Conservation (phyloP, 2,113 vertebrate species). For the Cryptotis parvus region DNA sequence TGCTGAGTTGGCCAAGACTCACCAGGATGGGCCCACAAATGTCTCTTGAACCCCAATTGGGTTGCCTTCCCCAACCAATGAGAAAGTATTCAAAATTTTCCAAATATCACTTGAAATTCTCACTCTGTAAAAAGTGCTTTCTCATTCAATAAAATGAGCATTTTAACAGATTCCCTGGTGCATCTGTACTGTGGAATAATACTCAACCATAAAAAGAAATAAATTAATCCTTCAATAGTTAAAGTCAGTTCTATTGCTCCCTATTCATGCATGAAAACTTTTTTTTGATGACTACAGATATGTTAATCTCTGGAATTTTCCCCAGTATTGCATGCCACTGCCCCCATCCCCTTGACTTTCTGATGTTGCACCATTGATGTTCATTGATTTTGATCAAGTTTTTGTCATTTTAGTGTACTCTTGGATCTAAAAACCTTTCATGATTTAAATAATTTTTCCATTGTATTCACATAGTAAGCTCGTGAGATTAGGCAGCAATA, state of each 20-base stretch:
- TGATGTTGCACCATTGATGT: background rate
- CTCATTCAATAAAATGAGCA: background rate
- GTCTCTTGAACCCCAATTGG: no score
- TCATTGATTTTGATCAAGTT: background rate
- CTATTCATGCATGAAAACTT: background rate
- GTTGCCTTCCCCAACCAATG: background rate
- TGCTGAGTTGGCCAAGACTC: no score
- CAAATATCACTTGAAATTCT: background rate
- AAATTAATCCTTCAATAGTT: background rate
- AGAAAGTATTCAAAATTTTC: background rate
- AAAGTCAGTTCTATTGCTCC: background rate
- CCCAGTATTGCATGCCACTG: background rate
- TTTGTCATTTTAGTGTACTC: constrained; percentile 36
- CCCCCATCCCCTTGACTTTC: no score
- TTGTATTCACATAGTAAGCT: background rate
- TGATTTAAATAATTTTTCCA: background rate
- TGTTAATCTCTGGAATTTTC: background rate
- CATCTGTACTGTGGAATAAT: background rate
- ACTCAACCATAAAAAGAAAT: background rate
- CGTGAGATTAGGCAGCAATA: background rate
- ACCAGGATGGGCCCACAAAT: no score
- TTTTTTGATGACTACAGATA: constrained; percentile 7
- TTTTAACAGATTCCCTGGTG: constrained; percentile 11
- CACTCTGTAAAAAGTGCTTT: background rate
- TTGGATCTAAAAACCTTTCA: background rate